Base-by-base conservation (phyloP, 35 echinoderm and acorn worm genomes). In the Hemicentrotus pulcherrimus region DNA sequence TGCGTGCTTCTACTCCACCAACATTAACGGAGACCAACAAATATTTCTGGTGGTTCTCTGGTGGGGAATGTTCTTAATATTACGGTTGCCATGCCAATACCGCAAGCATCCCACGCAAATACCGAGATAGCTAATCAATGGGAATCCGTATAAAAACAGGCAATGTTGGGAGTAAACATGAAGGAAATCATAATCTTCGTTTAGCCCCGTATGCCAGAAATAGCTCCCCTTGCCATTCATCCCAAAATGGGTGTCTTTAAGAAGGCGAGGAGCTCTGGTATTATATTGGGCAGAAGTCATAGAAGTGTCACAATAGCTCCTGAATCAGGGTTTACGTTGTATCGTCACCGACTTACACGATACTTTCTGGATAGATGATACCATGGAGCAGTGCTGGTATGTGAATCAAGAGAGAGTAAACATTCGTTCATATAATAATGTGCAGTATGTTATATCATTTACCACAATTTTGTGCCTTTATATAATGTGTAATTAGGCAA, bases 101-200 rank as follows among this genome's bases (percentile, higher is more conserved):
- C n/a, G 65, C 65, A 78, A 78, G 65, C 65, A 78, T 78, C n/a
- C 19, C 65, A 78, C 65, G 65, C n/a, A 15, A 78, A 78, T 78
- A 78, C 65, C 19, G 19, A 28, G 65, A 78, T 78, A 18, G 65
- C 28, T 78, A 28, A 4, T 78, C 28, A 78, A 78, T 78, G 22
- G 65, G 65, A 78, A 78, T 78, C 65, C 65, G 65, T 78, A 78
- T n/a, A 28, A 78, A 78, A 78, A 78, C 65, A 7, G 65, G 19
- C 65, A 78, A 78, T 78, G 65, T 71, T 78, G 65, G 65, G 65
- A 78, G 65, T 78, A 78, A 78, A 78, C 65, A 78, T n/a, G 19
- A n/a, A 78, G 19, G 65, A 78, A 78, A 78, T 28, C 65, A n/a
- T 78, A 78, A 78, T 78, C 65, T 78, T n/a, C 22, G 24, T n/a